phyloP scores from a whole-genome alignment of 2,797 vertebrate species.

The Sardinella longiceps region DNA sequence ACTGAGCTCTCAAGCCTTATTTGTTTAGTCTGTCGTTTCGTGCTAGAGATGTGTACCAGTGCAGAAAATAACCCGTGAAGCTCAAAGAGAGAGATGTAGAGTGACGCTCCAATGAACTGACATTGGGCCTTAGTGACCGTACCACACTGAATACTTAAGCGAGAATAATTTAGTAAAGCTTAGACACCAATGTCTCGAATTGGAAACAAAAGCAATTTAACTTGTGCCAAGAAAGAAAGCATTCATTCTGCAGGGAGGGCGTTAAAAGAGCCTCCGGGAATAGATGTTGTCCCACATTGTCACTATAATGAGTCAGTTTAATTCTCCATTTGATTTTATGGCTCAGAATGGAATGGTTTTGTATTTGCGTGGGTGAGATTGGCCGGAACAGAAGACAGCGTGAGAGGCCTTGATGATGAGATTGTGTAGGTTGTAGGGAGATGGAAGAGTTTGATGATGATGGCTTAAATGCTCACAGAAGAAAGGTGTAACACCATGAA shows the following conservation, averaged over 20 bases:
- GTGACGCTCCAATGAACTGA: not conserved
- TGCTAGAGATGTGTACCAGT: constrained; percentile 4
- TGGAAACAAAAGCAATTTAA: not conserved
- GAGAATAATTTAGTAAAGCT: not conserved
- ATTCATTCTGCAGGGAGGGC: not conserved
- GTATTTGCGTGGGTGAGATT: not conserved
- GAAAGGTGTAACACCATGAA: constrained; percentile 20
- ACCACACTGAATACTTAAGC: not conserved
- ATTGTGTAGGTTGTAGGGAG: not conserved
- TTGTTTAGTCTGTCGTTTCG: constrained; percentile 1
- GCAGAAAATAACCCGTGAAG: not conserved
- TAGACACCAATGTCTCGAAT: not conserved
- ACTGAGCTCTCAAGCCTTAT: not conserved
- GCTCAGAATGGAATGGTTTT: not conserved
- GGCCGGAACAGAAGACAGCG: not conserved
- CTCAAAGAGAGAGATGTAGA: not conserved
- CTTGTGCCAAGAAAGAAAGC: not conserved
- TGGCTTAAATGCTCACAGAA: not conserved
- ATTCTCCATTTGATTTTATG: not conserved
- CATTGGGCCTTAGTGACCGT: not conserved
- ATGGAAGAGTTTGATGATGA: not conserved
- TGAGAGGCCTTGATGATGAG: not conserved
- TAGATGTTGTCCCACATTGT: not conserved
- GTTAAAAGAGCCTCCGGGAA: constrained; percentile 13
- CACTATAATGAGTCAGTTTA: not conserved